Evolutionary conservation across 2,113 vertebrate genomes (phyloP).

Genomic region (Kobus ellipsiprymnus): DNA sequence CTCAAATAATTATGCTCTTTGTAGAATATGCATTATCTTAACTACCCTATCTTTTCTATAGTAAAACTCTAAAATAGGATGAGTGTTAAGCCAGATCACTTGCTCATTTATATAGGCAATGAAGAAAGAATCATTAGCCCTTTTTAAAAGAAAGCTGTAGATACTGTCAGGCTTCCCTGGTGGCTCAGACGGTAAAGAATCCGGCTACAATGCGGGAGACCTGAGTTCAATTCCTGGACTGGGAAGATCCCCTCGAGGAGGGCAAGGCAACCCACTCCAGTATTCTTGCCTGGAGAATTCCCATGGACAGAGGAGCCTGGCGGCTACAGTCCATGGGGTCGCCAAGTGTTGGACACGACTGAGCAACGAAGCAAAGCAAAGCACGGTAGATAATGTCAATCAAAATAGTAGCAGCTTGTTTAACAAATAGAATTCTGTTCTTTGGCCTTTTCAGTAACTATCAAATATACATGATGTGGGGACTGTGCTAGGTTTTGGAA

Average conservation of each 20-base stretch:
- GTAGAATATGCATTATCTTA: neutral
- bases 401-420: neutral
- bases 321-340: rapidly evolving
- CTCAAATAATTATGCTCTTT: neutral
- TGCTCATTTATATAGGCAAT: neutral
- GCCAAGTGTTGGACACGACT: neutral
- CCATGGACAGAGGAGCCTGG: neutral
- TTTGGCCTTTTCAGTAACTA: neutral
- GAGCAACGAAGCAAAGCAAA: neutral
- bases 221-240: neutral
- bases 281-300: neutral
- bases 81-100: neutral
- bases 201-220: neutral
- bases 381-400: neutral
- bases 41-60: neutral
- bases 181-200: neutral
- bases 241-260: neutral
- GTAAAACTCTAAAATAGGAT: neutral
- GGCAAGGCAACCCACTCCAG: neutral
- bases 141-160: neutral
- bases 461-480: neutral
- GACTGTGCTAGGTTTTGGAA: neutral
- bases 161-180: neutral
- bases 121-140: neutral
- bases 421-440: neutral